Conservation (phyloP, 2,113 vertebrate species). For the Apodemus sylvaticus region DNA sequence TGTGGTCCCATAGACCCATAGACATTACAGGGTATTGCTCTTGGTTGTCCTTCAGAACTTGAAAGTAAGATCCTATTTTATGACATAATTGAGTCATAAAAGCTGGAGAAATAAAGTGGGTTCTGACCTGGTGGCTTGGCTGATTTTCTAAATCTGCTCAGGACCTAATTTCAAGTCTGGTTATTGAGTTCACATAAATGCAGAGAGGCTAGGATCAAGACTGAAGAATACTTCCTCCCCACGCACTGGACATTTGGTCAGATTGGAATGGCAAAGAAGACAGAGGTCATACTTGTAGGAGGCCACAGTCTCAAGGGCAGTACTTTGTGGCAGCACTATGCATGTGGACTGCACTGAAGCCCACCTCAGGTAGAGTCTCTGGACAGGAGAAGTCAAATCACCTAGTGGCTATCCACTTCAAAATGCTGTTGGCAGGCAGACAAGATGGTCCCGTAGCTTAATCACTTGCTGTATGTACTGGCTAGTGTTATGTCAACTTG, state of each 20-base stretch:
- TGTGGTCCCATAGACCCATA: neutral
- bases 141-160: neutral
- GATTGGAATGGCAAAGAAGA: neutral
- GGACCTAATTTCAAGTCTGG: conserved; percentile 23
- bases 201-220: neutral
- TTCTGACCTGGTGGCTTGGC: neutral
- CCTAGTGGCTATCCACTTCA: neutral
- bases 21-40: neutral
- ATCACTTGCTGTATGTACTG: neutral
- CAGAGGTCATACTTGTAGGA: neutral
- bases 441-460: neutral
- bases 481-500: neutral
- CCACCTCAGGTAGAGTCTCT: neutral
- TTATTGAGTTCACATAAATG: conserved; percentile 12
- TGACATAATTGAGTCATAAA: neutral
- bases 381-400: neutral
- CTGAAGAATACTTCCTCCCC: neutral
- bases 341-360: neutral
- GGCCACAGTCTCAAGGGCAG: neutral
- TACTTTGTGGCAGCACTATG: neutral
- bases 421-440: neutral
- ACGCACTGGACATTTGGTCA: neutral
- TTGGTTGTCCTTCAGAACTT: neutral
- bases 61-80: neutral
- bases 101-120: neutral